These are phyloP conservation scores for Theropithecus gelada DNA, from an alignment of 2,113 vertebrate genomes.

Conservation along the genomic window DNA sequence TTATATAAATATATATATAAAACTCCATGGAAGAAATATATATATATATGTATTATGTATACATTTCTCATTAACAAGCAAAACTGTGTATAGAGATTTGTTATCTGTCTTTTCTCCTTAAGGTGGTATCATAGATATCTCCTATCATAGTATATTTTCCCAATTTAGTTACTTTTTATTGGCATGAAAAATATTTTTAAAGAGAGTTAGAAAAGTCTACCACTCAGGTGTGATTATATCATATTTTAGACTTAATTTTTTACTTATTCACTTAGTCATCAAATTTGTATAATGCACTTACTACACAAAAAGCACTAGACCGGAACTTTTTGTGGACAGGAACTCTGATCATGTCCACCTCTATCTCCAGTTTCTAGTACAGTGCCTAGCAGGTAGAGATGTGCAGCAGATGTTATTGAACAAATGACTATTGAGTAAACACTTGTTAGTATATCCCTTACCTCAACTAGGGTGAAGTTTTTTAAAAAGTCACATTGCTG, in stretches of 20 bases:
- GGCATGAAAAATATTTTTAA: neutral
- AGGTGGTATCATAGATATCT: neutral
- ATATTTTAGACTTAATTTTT: slow-evolving; percentile 7
- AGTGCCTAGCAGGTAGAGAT: neutral
- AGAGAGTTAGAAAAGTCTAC: neutral
- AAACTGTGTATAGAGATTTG: neutral
- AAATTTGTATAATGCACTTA: neutral
- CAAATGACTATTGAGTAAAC: slow-evolving; percentile 48
- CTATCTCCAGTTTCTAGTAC: neutral
- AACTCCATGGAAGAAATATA: too few species aligned
- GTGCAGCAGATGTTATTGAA: neutral
- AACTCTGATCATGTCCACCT: neutral
- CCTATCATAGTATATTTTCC: neutral
- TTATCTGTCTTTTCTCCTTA: neutral
- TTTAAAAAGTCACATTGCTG: neutral
- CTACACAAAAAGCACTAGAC: neutral
- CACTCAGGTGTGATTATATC: neutral
- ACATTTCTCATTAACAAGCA: neutral
- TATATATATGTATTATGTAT: too few species aligned
- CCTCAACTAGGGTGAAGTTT: neutral
- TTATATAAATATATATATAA: too few species aligned
- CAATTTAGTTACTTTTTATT: neutral
- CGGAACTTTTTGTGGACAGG: neutral
- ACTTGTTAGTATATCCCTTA: too few species aligned
- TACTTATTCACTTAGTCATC: neutral